These are phyloP conservation scores for Sebastes trivittatus DNA, from an alignment of 2,797 vertebrate genomes.

Conservation along the genomic window DNA sequence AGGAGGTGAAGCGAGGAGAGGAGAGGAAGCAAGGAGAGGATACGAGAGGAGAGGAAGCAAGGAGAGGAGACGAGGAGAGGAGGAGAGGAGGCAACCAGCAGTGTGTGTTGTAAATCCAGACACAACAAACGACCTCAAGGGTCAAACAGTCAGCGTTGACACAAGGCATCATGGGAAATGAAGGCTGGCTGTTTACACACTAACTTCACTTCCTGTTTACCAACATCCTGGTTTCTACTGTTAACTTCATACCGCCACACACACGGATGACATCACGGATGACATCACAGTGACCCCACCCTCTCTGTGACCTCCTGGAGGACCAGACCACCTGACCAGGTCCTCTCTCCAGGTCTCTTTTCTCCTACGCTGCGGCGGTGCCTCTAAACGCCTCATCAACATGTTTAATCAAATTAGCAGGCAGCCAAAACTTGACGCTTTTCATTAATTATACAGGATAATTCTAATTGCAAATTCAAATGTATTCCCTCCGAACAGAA, in stretches of 20 bases:
- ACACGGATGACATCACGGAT: not conserved
- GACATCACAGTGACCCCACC: not conserved
- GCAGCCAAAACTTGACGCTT: slow-evolving; percentile 94
- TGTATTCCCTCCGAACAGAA: slow-evolving; percentile 95
- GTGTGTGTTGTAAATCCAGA: not conserved
- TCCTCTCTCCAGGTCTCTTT: not conserved
- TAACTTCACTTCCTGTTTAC: not conserved
- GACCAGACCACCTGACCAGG: not conserved
- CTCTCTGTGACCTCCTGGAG: not conserved
- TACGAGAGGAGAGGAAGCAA: no score
- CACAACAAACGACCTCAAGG: not conserved
- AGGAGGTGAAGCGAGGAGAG: no score
- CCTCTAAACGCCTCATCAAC: slow-evolving; percentile 92
- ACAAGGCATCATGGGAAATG: slow-evolving; percentile 26
- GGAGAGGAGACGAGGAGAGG: not conserved
- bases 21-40: not conserved
- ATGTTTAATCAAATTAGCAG: slow-evolving; percentile 96
- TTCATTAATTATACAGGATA: slow-evolving; percentile 99
- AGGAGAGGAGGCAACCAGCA: not conserved
- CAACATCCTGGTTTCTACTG: not conserved
- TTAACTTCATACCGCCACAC: not conserved
- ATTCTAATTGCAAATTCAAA: slow-evolving; percentile 98
- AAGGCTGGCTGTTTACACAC: not conserved
- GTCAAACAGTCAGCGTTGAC: not conserved
- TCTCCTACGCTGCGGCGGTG: slow-evolving; percentile 68